Percentiles rank a stretch among this genome's conserved stretches.
These are phyloP conservation scores for Cervus canadensis DNA, from an alignment of 2,113 vertebrate species.

Conservation along the genomic window DNA sequence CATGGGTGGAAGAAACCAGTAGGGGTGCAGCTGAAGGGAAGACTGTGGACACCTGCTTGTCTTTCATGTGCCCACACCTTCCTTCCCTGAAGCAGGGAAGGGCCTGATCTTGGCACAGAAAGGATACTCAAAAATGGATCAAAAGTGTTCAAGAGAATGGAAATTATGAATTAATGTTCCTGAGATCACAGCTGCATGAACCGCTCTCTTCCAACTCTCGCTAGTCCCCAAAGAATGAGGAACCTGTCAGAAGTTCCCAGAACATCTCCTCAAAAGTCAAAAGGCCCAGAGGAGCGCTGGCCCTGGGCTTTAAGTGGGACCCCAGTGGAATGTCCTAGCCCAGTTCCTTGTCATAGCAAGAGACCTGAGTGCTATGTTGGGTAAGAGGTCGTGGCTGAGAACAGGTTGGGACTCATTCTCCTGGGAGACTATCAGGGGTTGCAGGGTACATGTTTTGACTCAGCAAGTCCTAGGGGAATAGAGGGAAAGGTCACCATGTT, in stretches of 20 bases:
- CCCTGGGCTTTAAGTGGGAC: too few relatives aligned
- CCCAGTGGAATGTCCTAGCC: not conserved
- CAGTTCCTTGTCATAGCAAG: not conserved
- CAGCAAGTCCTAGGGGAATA: not conserved
- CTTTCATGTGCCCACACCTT: not conserved
- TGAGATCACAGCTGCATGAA: not conserved
- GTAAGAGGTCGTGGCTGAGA: not conserved
- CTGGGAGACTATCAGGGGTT: not conserved
- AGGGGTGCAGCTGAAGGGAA: not conserved
- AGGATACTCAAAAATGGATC: not conserved
- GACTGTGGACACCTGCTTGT: not conserved
- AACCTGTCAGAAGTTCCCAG: not conserved
- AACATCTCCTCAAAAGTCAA: not conserved
- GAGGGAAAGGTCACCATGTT: slow-evolving; percentile 34
- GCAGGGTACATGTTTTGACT: not conserved
- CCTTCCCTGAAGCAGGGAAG: not conserved
- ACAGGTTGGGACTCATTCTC: not conserved
- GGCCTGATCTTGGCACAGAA: not conserved
- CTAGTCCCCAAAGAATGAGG: not conserved
- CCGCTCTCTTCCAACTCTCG: not conserved
- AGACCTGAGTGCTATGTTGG: accelerated
- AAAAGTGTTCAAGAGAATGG: not conserved
- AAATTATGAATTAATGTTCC: not conserved
- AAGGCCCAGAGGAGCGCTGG: not conserved
- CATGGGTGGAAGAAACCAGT: not conserved